Evolutionary conservation across 2,113 vertebrate genomes (phyloP), one percentile per base, ranked within the genome.

Genomic region (Crotalus tigris): DNA sequence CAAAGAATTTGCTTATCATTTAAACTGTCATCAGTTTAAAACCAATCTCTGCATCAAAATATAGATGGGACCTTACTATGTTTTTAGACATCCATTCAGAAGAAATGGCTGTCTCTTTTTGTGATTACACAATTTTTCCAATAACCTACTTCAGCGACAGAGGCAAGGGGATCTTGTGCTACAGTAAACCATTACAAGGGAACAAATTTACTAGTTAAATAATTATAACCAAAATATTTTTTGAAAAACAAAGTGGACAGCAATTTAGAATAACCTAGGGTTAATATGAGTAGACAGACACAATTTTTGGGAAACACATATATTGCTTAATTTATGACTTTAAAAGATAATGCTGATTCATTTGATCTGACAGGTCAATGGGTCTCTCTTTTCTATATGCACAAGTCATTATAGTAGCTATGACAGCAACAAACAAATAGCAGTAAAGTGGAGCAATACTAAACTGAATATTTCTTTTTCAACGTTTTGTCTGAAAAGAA

Each of bases 111-210:
- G 92, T 91, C 92, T 85, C 94, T 95, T 92, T 58, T 91, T 39
- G n/a, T 64, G 57, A 95, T 85, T 95, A 90, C 94, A 95, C n/a
- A 93, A 26, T 88, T 91, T 94, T 96, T 95, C 94, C 95, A 75
- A 49, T 39, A 11, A 4, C 90, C 39, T 94, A 92, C 91, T 75
- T 89, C 54, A 46, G 53, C 58, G 26, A 87, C 64, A 89, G 1
- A 92, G 29, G 96, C 94, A 21, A 2, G 1, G 88, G 69, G 61
- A 96, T 91, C 46, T 81, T 93, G 89, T 90, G 92, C 88, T 87
- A 33, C 51, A 95, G 5, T 92, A 94, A 97, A 95, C 55, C 49
- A 0, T 0, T 93, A 94, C 91, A 93, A 17, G 88, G 69, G 44
- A 92, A 81, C 44, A 13, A 54, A 39, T 93, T 91, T 85, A 46